Evolutionary conservation across 2,113 vertebrate species (phyloP), one percentile per base, ranked within the genome.

Genomic region (Phrynosoma platyrhinos): DNA sequence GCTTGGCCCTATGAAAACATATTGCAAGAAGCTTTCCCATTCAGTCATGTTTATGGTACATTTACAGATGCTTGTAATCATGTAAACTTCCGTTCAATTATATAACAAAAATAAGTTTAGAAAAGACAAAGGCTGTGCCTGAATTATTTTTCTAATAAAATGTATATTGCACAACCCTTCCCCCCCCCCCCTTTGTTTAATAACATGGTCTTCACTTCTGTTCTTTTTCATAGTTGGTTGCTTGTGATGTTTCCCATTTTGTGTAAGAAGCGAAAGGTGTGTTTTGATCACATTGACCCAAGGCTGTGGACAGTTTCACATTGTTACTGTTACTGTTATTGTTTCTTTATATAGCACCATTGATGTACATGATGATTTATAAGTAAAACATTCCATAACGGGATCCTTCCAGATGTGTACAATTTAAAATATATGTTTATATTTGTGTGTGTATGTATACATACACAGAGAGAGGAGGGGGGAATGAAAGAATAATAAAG

Each of bases 71-170:
- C 16, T 13, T 32, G 36, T n/a, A 42, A 9, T 23, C 14, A 52
- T 64, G 42, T 32, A 68, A 79, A 86, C 16, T 52, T 68, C 32
- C 68, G 27, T 66, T 66, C 1, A 52, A 30, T 23, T 5, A 42
- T 78, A n/a, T 79, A n/a, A 14, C 27, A 79, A 62, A 47, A 77
- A 5, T 69, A 36, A 25, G 16, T 86, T 79, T 12, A 78, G 64
- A 47, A 79, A 69, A 79, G 18, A 89, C 91, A 87, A 36, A 78
- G 10, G 75, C 62, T 52, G 62, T 90, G 87, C 90, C 89, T 88
- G 62, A 14, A n/a, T 52, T 75, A 80, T 88, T 55, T 90, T 62
- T 90, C 81, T 89, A 90, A 91, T 90, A 90, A 90, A 89, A 80
- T 40, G 53, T 87, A 0, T 55, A 23, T 64, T 87, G 7, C 30